Conservation (phyloP, 2,888 invertebrate genomes). For the Corythucha ciliata region DNA sequence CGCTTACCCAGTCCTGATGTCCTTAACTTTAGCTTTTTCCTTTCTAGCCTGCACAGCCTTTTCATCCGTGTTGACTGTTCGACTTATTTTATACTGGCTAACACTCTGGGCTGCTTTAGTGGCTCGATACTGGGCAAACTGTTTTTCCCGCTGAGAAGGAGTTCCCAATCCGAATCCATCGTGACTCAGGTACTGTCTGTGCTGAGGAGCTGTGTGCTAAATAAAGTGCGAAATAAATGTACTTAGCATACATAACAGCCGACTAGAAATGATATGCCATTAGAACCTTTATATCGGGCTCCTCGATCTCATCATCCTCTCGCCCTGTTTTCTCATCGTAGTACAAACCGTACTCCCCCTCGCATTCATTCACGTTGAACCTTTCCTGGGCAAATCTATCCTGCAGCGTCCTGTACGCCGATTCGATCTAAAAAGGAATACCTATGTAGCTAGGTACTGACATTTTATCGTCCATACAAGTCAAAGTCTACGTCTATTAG, state of each 20-base stretch:
- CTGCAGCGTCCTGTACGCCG: slow-evolving; percentile 62
- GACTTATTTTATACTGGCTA: slow-evolving; percentile 46
- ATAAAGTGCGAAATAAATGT: slow-evolving; percentile 35
- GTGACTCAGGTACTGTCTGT: slow-evolving; percentile 69
- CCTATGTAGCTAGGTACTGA: not conserved
- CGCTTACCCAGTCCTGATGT: slow-evolving; percentile 61
- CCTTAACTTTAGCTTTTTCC: slow-evolving; percentile 50
- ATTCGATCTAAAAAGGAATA: slow-evolving; percentile 48
- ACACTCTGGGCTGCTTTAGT: slow-evolving; percentile 59
- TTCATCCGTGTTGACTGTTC: slow-evolving; percentile 45
- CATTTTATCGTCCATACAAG: not conserved
- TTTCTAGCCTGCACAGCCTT: slow-evolving; percentile 52
- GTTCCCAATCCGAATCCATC: slow-evolving; percentile 73
- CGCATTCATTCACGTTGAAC: slow-evolving; percentile 44
- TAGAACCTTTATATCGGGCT: slow-evolving; percentile 55
- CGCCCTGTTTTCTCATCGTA: slow-evolving; percentile 36
- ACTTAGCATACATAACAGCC: not conserved
- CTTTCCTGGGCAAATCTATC: slow-evolving; percentile 56
- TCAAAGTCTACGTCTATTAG: not conserved
- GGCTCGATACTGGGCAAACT: slow-evolving; percentile 59
- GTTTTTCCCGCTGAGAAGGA: slow-evolving; percentile 66
- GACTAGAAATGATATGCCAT: not conserved
- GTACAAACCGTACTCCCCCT: slow-evolving; percentile 41
- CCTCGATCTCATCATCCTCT: slow-evolving; percentile 44
- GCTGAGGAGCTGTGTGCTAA: slow-evolving; percentile 79